Evolutionary conservation across 2,113 vertebrate species (phyloP).

Genomic region (Megaceryle torquata): DNA sequence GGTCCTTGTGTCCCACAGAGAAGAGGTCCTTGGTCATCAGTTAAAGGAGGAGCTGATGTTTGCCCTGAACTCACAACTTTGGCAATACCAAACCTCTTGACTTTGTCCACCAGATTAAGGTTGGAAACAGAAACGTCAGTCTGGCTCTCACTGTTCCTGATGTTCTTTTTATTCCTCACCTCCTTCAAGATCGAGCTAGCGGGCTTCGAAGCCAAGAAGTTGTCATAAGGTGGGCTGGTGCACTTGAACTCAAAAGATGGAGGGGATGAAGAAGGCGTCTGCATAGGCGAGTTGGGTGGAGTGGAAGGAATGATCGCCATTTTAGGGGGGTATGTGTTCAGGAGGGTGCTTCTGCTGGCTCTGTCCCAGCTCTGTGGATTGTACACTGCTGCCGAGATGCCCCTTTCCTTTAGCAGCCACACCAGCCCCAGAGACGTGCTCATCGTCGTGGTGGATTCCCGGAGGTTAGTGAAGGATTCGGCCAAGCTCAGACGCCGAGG

Average conservation of each 20-base stretch:
- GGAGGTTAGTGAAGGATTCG: constrained; percentile 92
- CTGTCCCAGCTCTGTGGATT: constrained; percentile 90
- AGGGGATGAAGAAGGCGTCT: constrained; percentile 76
- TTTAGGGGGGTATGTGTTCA: constrained; percentile 72
- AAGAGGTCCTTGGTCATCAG: constrained; percentile 73
- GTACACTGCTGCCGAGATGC: constrained; percentile 93
- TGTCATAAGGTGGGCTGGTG: constrained; percentile 83
- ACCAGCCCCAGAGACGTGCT: constrained; percentile 95
- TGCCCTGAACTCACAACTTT: constrained; percentile 79
- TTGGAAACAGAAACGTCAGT: constrained; percentile 87
- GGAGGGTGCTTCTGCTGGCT: constrained; percentile 64
- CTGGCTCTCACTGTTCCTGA: constrained; percentile 84
- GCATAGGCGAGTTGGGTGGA: constrained; percentile 90
- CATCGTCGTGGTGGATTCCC: constrained; percentile 94
- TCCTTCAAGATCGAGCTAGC: constrained; percentile 93
- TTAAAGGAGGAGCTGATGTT: constrained; percentile 54
- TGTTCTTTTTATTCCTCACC: constrained; percentile 83
- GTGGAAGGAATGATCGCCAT: constrained; percentile 83
- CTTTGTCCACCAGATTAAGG: constrained; percentile 94
- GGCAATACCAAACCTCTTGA: constrained; percentile 86
- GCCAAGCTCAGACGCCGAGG: constrained; percentile 91
- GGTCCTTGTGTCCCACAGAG: constrained; percentile 83
- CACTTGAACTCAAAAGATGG: constrained; percentile 88
- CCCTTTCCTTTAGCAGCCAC: constrained; percentile 88
- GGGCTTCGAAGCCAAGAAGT: constrained; percentile 93